Conservation (phyloP, 2,888 invertebrate genomes). For the Drosophila mulleri region DNA sequence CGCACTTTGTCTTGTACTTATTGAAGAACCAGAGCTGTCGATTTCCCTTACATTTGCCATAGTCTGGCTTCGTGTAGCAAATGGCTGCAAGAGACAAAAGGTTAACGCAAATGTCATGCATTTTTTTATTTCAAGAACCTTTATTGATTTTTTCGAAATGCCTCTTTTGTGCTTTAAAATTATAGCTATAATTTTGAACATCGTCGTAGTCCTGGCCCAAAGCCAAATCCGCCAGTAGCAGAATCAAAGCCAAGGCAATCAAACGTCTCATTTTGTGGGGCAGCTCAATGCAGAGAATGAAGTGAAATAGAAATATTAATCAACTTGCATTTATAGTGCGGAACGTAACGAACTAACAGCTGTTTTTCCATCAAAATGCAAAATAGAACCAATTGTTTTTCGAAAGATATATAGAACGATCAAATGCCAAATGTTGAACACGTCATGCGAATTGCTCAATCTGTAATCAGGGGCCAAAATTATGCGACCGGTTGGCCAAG, state of each 20-base stretch:
- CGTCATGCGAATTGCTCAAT: slow-evolving; percentile 58
- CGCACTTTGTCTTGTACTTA: background rate
- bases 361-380: background rate
- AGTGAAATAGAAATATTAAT: background rate
- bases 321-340: background rate
- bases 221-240: background rate
- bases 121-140: background rate
- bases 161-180: background rate
- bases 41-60: background rate
- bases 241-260: background rate
- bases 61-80: background rate
- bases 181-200: rapidly evolving
- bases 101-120: background rate
- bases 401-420: background rate
- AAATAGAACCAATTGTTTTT: slow-evolving; percentile 4
- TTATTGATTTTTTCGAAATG: background rate
- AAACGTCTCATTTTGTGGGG: background rate
- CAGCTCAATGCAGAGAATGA: background rate
- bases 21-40: slow-evolving; percentile 12
- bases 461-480: slow-evolving; percentile 52
- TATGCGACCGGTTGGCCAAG: slow-evolving; percentile 40
- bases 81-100: background rate
- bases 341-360: background rate
- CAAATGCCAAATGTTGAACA: slow-evolving; percentile 13
- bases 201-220: background rate